These are phyloP conservation scores for Pelosia muscerda DNA, from an alignment of 2,888 invertebrate genomes.

Conservation along the genomic window DNA sequence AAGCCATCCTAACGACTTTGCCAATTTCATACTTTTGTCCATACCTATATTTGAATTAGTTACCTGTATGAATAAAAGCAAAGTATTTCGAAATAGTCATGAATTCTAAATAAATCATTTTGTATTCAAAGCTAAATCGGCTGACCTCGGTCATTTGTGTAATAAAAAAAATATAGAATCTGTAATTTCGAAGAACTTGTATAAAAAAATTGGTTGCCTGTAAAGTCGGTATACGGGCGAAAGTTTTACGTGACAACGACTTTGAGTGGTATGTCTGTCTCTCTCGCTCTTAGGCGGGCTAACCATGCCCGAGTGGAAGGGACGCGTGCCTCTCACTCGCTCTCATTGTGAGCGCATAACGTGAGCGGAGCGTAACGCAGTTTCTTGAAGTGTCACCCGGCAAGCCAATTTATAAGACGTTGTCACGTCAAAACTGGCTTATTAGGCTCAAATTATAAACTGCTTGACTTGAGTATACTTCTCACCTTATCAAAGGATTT, in stretches of 20 bases:
- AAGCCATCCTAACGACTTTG: neutral
- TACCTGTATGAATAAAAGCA: neutral
- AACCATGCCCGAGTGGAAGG: too few relatives aligned
- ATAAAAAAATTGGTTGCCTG: too few relatives aligned
- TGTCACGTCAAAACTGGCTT: too few relatives aligned
- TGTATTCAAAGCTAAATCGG: neutral
- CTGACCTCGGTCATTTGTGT: neutral
- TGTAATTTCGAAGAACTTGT: neutral
- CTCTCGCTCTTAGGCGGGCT: too few relatives aligned
- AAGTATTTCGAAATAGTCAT: neutral
- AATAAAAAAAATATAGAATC: neutral
- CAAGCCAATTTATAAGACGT: too few relatives aligned
- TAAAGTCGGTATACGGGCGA: too few relatives aligned
- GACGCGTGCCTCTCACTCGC: too few relatives aligned
- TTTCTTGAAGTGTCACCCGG: too few relatives aligned
- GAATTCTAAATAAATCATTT: neutral
- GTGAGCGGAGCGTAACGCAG: too few relatives aligned
- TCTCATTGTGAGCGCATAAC: too few relatives aligned
- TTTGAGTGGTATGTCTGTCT: too few relatives aligned
- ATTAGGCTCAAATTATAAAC: neutral
- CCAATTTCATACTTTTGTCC: constrained; percentile 5
- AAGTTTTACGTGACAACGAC: too few relatives aligned
- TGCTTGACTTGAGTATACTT: neutral
- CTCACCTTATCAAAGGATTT: neutral
- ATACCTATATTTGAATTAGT: neutral